phyloP scores from a whole-genome alignment of 2,888 invertebrate genomes.

The Aleiodes alternator region DNA sequence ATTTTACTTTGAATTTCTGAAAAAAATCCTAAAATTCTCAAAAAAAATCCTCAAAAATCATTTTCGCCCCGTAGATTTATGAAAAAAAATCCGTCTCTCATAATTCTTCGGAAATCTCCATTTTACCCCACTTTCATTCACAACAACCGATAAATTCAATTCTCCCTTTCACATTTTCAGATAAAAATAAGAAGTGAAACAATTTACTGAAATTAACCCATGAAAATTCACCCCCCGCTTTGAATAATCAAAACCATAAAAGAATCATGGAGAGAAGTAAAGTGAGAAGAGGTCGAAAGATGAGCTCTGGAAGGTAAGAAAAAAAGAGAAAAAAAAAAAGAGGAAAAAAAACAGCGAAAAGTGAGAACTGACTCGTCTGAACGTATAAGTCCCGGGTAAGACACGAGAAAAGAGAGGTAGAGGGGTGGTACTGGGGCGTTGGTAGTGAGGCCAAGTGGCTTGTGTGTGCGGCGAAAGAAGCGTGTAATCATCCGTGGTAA shows the following conservation, averaged over 20 bases:
- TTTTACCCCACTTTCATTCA: no score
- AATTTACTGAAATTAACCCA: constrained; percentile 54
- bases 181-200: constrained; percentile 16
- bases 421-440: background rate
- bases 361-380: constrained; percentile 33
- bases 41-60: no score
- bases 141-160: background rate
- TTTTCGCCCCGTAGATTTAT: no score
- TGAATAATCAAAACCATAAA: constrained; percentile 22
- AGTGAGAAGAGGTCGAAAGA: constrained; percentile 23
- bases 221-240: constrained; percentile 8
- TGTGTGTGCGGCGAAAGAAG: constrained; percentile 35
- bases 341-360: constrained; percentile 16
- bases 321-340: constrained; percentile 6
- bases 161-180: background rate
- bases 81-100: no score
- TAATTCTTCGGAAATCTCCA: no score
- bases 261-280: constrained; percentile 28
- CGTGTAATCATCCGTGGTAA: constrained; percentile 51
- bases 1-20: no score
- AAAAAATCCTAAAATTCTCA: no score
- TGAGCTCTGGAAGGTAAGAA: constrained; percentile 22
- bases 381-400: constrained; percentile 25
- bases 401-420: background rate
- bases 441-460: constrained; percentile 4